A percentile compares a stretch with the other conserved stretches of the same genome.
These are phyloP conservation scores for Dromococcyx pavoninus DNA, from an alignment of 2,797 vertebrate species.

Conservation along the genomic window DNA sequence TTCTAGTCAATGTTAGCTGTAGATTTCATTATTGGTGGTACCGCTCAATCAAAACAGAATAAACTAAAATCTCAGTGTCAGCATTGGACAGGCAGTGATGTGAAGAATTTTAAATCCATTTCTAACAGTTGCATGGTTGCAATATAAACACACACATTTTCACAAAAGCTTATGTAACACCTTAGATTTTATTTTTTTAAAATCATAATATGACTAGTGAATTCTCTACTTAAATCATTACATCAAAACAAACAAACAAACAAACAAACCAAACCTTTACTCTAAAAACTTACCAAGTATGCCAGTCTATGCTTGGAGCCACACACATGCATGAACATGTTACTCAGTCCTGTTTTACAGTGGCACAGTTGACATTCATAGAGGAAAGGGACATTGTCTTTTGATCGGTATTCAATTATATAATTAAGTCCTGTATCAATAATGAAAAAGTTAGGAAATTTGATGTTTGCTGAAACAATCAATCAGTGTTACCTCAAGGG, in stretches of 20 bases:
- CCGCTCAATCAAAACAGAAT: not conserved
- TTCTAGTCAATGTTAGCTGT: not conserved
- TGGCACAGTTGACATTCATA: conserved; percentile 65
- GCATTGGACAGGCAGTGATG: not conserved
- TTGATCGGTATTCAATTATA: conserved; percentile 51
- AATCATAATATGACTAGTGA: not conserved
- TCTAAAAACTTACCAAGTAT: conserved; percentile 64
- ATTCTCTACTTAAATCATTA: not conserved
- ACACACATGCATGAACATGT: conserved; percentile 74
- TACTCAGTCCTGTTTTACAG: conserved; percentile 45
- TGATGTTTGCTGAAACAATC: not conserved
- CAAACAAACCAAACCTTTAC: no score
- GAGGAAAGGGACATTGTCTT: conserved; percentile 10
- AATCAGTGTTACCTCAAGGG: not conserved
- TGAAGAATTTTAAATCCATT: not conserved
- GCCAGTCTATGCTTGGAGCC: conserved; percentile 61
- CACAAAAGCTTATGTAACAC: not conserved
- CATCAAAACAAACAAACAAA: no score
- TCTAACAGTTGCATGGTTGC: not conserved
- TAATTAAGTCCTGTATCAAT: conserved; percentile 56
- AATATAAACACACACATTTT: not conserved
- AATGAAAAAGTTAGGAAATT: not conserved
- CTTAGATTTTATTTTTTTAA: not conserved
- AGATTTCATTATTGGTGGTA: not conserved
- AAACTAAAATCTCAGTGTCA: not conserved